Evolutionary conservation across 2,888 invertebrate genomes (phyloP), one percentile per base, ranked within the genome.

Genomic region (Caenorhabditis parvicauda): DNA sequence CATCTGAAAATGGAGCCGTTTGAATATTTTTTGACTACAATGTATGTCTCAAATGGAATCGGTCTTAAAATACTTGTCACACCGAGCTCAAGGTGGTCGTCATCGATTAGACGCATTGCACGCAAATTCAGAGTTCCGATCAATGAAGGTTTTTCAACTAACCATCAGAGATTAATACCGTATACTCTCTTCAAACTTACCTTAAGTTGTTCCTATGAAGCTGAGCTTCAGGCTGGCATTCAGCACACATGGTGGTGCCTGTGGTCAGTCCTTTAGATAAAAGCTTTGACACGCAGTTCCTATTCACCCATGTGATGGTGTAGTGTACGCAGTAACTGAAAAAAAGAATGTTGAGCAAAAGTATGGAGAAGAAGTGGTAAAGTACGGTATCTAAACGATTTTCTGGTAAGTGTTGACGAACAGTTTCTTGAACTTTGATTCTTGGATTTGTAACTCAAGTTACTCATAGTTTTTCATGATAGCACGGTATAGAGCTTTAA

Each of bases 141-240:
- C n/a, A 9, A 12, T 35, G 35, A 9, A 12, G 35, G 35, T 9
- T 12, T 35, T 35, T 35, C 35, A 12, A n/a, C n/a, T n/a, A 14
- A 17, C 12, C 19, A 14, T 19, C 12, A 17, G 14, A 9, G 17
- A n/a, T 41, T 32, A 12, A 32, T 32, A 7, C 9, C 32, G 9
- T 7, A 32, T 32, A 32, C 3, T 9, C 22, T 24, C 6, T 9
- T 43, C 22, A 21, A 6, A 24, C 28, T 57, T 42, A 25, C 54
- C 56, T n/a, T n/a, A n/a, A n/a, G 9, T 56, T 62, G 19, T 70
- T 68, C 22, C 78, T 55, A 46, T 78, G 78, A 12, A 70, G 55
- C 47, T 72, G 73, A 7, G 77, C 77, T 58, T 78, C 73, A 27
- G 77, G 77, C 46, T 78, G 78, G 38, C 78, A 78, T 48, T 78